phyloP scores from a whole-genome alignment of 2,888 invertebrate genomes.

The Galerucella nymphaeae region DNA sequence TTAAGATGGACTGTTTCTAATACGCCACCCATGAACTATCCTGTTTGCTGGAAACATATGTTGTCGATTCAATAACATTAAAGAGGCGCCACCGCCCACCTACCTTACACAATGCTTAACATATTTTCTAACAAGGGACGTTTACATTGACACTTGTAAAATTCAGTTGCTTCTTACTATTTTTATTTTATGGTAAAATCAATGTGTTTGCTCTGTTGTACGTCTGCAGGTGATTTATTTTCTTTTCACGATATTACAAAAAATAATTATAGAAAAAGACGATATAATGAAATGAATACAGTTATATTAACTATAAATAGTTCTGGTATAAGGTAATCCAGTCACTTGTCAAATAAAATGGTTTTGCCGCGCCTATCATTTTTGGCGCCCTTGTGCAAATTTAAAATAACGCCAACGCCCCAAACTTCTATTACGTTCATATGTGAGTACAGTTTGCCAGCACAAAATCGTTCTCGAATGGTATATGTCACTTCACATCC shows the following conservation, averaged over 20 bases:
- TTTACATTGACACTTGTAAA: slow-evolving; percentile 1
- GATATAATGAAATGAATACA: too few species aligned
- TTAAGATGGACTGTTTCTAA: too few species aligned
- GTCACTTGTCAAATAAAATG: too few species aligned
- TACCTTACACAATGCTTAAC: slow-evolving; percentile 13
- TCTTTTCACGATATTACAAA: neutral
- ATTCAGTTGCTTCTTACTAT: neutral
- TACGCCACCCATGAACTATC: neutral
- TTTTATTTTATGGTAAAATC: neutral
- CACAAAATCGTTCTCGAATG: too few species aligned
- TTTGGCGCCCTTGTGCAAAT: too few species aligned
- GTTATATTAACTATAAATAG: too few species aligned
- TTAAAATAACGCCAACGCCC: too few species aligned
- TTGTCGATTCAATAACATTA: neutral
- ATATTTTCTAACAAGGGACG: slow-evolving; percentile 4
- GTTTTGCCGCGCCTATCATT: too few species aligned
- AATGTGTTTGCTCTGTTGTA: neutral
- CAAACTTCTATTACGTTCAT: too few species aligned
- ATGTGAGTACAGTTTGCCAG: too few species aligned
- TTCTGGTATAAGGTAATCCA: too few species aligned
- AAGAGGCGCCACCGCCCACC: slow-evolving; percentile 14
- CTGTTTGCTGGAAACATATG: neutral
- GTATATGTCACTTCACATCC: too few species aligned
- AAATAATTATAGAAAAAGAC: neutral
- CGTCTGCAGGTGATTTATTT: neutral